Conservation (phyloP, 2,888 invertebrate species). For the Leptopilina myrica region DNA sequence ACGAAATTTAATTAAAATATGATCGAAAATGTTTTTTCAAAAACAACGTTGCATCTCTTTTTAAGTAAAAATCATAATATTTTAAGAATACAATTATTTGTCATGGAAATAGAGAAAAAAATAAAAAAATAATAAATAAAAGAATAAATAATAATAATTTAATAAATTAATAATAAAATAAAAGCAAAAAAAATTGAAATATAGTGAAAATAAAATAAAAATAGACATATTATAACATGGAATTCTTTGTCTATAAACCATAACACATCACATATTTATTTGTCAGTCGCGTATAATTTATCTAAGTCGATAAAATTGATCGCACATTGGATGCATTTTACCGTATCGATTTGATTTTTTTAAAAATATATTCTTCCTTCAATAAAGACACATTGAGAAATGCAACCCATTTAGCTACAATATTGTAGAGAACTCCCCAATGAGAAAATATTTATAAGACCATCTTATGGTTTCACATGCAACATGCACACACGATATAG, state of each 20-base stretch:
- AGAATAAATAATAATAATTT: too few relatives aligned
- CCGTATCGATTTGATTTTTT: not conserved
- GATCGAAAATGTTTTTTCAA: too few relatives aligned
- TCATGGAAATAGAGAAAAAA: too few relatives aligned
- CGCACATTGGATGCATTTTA: slow-evolving; percentile 6
- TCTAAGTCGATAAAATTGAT: slow-evolving; percentile 5
- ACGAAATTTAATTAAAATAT: too few relatives aligned
- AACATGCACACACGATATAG: not conserved
- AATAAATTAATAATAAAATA: not conserved
- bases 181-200: too few relatives aligned
- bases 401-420: slow-evolving; percentile 25
- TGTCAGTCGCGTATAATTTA: slow-evolving; percentile 17
- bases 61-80: too few relatives aligned
- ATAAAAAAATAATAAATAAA: not conserved
- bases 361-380: not conserved
- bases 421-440: not conserved
- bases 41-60: too few relatives aligned
- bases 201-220: not conserved
- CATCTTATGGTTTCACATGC: not conserved
- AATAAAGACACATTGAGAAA: slow-evolving; percentile 16
- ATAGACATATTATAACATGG: not conserved
- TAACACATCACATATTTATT: not conserved
- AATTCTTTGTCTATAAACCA: not conserved
- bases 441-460: not conserved
- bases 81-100: too few relatives aligned